Percentiles rank a stretch among this genome's conserved stretches.
phyloP scores from a whole-genome alignment of 2,888 invertebrate genomes.

The Ennomos quercinarius region DNA sequence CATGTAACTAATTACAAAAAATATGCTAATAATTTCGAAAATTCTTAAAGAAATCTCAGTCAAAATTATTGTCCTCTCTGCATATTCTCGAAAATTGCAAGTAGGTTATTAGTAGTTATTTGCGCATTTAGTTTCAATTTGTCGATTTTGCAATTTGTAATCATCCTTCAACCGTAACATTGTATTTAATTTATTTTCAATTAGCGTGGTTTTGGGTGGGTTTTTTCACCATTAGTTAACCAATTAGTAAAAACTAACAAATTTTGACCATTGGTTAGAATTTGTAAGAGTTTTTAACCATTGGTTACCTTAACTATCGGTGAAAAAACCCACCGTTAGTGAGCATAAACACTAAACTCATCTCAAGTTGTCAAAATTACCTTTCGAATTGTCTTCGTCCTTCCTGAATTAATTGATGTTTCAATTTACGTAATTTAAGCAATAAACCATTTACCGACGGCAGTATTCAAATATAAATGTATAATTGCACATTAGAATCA shows the following conservation, averaged over 20 bases:
- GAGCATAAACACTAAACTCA: no score
- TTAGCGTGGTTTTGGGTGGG: no score
- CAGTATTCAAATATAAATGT: slow-evolving; percentile 61
- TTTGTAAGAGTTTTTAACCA: no score
- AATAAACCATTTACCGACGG: slow-evolving; percentile 57
- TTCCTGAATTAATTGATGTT: slow-evolving; percentile 23
- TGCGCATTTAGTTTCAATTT: slow-evolving; percentile 35
- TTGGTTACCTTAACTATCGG: no score
- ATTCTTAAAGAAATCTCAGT: no score
- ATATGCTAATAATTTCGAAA: no score
- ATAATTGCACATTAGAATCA: slow-evolving; percentile 37
- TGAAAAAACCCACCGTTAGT: no score
- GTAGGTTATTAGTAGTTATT: slow-evolving; percentile 31
- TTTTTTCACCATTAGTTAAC: no score
- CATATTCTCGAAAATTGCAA: slow-evolving; percentile 25
- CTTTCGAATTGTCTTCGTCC: slow-evolving; percentile 1
- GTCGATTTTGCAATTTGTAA: slow-evolving; percentile 14
- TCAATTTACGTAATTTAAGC: slow-evolving; percentile 36
- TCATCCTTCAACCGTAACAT: slow-evolving; percentile 5
- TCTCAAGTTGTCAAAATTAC: not conserved
- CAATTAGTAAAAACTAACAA: no score
- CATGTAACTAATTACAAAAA: no score
- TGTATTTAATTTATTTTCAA: not conserved
- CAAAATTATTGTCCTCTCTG: slow-evolving; percentile 4
- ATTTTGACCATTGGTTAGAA: no score